Percentiles rank a stretch among this genome's conserved stretches.
Evolutionary conservation across 2,888 invertebrate genomes (phyloP).

Genomic region (Tanypteryx hageni): DNA sequence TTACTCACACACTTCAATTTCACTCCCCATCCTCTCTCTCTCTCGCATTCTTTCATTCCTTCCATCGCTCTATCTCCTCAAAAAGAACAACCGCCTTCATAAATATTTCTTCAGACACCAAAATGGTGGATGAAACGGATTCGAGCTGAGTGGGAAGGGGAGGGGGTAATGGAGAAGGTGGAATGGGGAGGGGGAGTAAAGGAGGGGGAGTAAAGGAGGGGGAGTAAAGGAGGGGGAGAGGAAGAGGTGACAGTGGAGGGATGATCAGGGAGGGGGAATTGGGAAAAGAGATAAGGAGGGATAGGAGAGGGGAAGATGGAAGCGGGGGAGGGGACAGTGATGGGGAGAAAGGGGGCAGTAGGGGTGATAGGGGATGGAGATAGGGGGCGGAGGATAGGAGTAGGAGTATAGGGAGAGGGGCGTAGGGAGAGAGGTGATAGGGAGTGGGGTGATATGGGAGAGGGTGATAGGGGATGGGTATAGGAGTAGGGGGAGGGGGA

Average conservation of each 20-base stretch:
- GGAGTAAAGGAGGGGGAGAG: not conserved
- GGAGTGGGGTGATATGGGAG: not conserved
- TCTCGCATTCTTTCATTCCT: not conserved
- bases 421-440: not conserved
- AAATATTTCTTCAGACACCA: conserved; percentile 51
- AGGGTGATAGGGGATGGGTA: not conserved
- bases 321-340: not conserved
- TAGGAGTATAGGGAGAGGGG: not conserved
- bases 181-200: not conserved
- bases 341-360: not conserved
- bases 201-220: not conserved
- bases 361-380: not conserved
- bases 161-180: not conserved
- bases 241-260: not conserved
- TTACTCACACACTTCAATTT: not conserved
- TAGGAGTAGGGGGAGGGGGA: not conserved
- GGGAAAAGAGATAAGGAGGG: not conserved
- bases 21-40: not conserved
- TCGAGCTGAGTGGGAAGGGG: not conserved
- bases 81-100: conserved; percentile 25
- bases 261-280: not conserved
- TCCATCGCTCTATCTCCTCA: not conserved
- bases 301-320: not conserved
- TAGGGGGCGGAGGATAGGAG: too few relatives aligned
- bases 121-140: conserved; percentile 38